Conservation (phyloP, 1,140 invertebrate species). For the Myzus persicae region DNA sequence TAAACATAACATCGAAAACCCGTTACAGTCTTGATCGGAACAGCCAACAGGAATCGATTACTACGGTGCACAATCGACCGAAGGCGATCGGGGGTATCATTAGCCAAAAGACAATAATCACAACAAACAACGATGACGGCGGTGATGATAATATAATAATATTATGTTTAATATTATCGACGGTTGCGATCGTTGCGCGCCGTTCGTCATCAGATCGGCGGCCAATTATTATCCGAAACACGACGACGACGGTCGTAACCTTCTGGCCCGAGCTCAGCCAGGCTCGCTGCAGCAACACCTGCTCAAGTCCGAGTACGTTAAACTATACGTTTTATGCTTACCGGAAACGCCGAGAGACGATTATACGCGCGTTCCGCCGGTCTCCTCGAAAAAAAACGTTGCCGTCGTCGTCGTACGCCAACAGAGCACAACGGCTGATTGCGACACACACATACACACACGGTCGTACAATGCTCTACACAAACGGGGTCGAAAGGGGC, state of each 20-base stretch:
- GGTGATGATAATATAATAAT: not conserved
- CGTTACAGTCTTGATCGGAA: slow-evolving; percentile 4
- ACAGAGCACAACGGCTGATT: not conserved
- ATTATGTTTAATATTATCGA: not conserved
- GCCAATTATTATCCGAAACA: not conserved
- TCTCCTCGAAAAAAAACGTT: not conserved
- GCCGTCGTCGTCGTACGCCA: slow-evolving; percentile 11
- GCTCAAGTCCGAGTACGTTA: not conserved
- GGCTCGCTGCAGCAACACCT: not conserved
- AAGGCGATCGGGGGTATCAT: not conserved
- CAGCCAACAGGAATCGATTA: not conserved
- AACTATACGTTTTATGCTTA: not conserved
- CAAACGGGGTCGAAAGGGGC: not conserved
- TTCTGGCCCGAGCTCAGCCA: not conserved
- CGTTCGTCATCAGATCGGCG: not conserved
- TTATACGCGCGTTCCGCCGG: not conserved
- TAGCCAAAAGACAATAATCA: not conserved
- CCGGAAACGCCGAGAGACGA: not conserved
- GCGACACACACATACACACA: not conserved
- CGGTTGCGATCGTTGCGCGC: not conserved
- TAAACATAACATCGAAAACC: not conserved
- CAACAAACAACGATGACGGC: not conserved
- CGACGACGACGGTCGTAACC: not conserved
- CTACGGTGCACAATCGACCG: not conserved
- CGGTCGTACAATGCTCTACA: not conserved